These are phyloP conservation scores for Melanotaenia parkinsoni DNA, from an alignment of 2,797 vertebrate species.

Conservation along the genomic window DNA sequence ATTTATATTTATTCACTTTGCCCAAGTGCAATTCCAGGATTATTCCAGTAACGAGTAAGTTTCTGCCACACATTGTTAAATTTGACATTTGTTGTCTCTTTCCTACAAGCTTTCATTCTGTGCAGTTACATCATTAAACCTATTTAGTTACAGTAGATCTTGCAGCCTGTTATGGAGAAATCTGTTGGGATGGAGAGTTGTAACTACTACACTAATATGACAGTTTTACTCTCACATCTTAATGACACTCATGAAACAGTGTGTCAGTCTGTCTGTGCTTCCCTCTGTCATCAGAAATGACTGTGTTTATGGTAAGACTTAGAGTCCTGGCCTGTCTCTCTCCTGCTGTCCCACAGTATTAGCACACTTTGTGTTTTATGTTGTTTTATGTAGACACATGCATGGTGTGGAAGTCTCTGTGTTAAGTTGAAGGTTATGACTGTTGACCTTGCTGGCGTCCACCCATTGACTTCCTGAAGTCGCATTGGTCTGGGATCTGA, in stretches of 20 bases:
- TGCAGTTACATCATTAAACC: not conserved
- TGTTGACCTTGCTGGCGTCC: conserved; percentile 63
- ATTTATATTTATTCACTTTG: not conserved
- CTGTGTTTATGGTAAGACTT: conserved; percentile 21
- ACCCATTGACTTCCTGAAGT: conserved; percentile 54
- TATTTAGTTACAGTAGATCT: not conserved
- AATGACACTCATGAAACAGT: conserved; percentile 56
- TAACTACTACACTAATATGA: not conserved
- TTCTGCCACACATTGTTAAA: not conserved
- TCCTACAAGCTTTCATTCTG: not conserved
- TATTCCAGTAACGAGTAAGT: not conserved
- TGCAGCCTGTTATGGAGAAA: not conserved
- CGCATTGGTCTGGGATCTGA: conserved; percentile 49
- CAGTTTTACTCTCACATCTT: conserved; percentile 38
- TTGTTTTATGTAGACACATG: conserved; percentile 23
- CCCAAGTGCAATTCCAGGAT: not conserved
- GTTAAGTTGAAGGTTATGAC: conserved; percentile 49
- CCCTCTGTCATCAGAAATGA: conserved; percentile 58
- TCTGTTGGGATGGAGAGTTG: not conserved
- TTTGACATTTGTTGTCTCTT: not conserved
- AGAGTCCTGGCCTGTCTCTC: conserved; percentile 25
- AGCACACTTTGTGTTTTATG: conserved; percentile 31
- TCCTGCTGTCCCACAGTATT: conserved; percentile 11
- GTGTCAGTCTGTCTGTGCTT: conserved; percentile 46
- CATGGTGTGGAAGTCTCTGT: not conserved